Conservation (phyloP, 2,888 invertebrate genomes). For the Hydrotaea diabolus region DNA sequence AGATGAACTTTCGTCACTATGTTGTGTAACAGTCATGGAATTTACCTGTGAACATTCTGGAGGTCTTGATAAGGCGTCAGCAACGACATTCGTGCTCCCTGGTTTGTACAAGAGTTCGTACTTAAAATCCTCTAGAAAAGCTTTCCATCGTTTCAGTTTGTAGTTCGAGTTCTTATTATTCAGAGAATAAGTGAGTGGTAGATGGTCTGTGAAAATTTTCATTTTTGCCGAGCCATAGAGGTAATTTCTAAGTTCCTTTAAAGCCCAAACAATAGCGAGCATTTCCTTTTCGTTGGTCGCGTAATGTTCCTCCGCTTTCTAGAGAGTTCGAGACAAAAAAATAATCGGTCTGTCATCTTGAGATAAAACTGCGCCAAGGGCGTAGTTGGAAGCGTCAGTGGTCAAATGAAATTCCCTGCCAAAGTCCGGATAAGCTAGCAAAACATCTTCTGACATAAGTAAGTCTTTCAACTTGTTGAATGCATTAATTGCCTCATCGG, state of each 20-base stretch:
- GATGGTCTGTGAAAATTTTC: slow-evolving; percentile 46
- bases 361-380: neutral
- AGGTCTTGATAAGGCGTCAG: slow-evolving; percentile 55
- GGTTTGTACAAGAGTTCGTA: slow-evolving; percentile 26
- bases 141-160: slow-evolving; percentile 47
- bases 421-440: slow-evolving; percentile 26
- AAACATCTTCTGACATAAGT: slow-evolving; percentile 17
- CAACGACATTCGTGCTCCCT: slow-evolving; percentile 43
- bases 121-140: slow-evolving; percentile 45
- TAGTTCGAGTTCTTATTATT: slow-evolving; percentile 32
- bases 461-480: neutral
- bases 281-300: slow-evolving; percentile 40
- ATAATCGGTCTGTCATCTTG: too few relatives aligned
- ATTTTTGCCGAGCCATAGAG: slow-evolving; percentile 21
- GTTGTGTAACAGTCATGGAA: too few relatives aligned
- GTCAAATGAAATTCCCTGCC: too few relatives aligned
- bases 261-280: slow-evolving; percentile 36
- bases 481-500: neutral
- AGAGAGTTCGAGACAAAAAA: neutral
- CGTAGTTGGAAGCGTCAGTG: slow-evolving; percentile 19
- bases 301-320: neutral
- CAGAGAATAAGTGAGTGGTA: slow-evolving; percentile 32
- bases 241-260: slow-evolving; percentile 11
- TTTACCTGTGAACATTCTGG: too few relatives aligned
- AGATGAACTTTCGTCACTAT: slow-evolving; percentile 61